These are phyloP conservation scores for Synanthedon formicaeformis DNA, from an alignment of 2,888 invertebrate species.

Conservation along the genomic window DNA sequence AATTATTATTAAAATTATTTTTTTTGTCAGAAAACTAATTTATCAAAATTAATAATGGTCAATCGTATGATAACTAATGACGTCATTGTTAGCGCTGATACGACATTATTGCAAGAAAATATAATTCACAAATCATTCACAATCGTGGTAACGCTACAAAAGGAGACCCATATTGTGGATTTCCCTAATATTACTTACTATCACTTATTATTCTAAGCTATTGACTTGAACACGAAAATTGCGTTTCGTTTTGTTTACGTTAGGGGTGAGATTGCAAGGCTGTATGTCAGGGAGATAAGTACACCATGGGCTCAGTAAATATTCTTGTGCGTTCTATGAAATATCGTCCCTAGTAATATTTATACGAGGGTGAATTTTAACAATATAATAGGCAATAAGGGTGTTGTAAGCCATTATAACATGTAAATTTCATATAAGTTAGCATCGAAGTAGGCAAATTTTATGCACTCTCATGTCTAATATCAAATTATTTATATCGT, in stretches of 20 bases:
- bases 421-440: no score
- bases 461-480: no score
- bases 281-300: constrained; percentile 47
- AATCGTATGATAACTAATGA: no score
- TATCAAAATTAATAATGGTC: no score
- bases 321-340: constrained; percentile 32
- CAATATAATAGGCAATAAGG: constrained; percentile 8
- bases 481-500: no score
- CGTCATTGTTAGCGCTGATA: no score
- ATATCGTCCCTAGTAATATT: constrained; percentile 30
- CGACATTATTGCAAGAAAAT: no score
- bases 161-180: constrained; percentile 26
- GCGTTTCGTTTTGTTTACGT: constrained; percentile 62
- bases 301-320: constrained; percentile 30
- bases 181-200: constrained; percentile 63
- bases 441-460: no score
- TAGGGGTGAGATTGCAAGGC: constrained; percentile 34
- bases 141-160: constrained; percentile 4
- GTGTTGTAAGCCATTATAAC: no score
- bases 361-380: constrained; percentile 43
- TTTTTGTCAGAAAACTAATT: no score
- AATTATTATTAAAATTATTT: no score
- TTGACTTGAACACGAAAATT: constrained; percentile 67
- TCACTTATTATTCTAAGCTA: constrained; percentile 68
- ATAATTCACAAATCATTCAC: no score